A percentile compares a stretch with the other conserved stretches of the same genome.
Evolutionary conservation across 2,888 invertebrate genomes (phyloP).

Genomic region (Lasioglossum marginatum): DNA sequence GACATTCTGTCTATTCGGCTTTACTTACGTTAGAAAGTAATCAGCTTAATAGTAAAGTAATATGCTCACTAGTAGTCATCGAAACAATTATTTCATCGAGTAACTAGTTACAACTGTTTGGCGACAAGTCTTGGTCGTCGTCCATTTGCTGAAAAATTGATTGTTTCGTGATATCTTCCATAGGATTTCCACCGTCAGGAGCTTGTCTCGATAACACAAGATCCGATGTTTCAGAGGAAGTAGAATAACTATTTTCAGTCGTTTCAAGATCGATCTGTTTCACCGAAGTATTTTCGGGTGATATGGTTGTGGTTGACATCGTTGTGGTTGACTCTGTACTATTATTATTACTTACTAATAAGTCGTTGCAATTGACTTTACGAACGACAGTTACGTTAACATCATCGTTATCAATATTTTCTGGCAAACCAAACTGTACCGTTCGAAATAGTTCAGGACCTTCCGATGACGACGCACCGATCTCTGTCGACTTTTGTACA

Average conservation of each 20-base stretch:
- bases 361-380: conserved; percentile 73
- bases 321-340: conserved; percentile 71
- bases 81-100: background rate
- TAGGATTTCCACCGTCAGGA: conserved; percentile 82
- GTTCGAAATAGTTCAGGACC: conserved; percentile 65
- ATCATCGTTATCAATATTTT: conserved; percentile 73
- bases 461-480: conserved; percentile 41
- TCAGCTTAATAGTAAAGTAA: background rate
- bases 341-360: conserved; percentile 71
- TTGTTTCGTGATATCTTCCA: conserved; percentile 75
- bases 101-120: conserved; percentile 62
- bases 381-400: conserved; percentile 75
- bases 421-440: conserved; percentile 74
- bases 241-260: conserved; percentile 68
- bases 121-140: conserved; percentile 65
- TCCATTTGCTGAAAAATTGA: conserved; percentile 47
- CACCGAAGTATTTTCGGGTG: conserved; percentile 63
- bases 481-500: conserved; percentile 68
- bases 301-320: conserved; percentile 66
- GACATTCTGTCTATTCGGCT: conserved; percentile 1
- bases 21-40: background rate
- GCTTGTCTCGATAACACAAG: conserved; percentile 80
- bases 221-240: conserved; percentile 74
- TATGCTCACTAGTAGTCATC: conserved; percentile 14
- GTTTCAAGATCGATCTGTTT: conserved; percentile 60